Evolutionary conservation across 1,140 invertebrate species (phyloP), one percentile per base, ranked within the genome.

Genomic region (Theocolax elegans): DNA sequence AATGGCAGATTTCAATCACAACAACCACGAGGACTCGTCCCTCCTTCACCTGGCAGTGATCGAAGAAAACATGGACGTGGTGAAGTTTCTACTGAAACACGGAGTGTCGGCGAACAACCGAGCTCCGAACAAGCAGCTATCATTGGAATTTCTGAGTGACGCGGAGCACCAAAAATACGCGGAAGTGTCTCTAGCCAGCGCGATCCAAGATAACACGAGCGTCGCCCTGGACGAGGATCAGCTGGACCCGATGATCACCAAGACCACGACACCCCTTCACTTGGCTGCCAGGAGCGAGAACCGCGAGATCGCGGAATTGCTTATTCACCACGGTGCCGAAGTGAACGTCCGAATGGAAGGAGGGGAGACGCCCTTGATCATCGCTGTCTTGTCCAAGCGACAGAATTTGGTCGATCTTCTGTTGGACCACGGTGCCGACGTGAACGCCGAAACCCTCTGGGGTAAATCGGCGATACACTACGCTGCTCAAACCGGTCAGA

Each of bases 241-340:
- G 3, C 27, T 60, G n/a, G 66, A 63, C 2, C 17, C 6, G 0
- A 25, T 3, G 17, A 2, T 49, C 13, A 9, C 9, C 15, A 69
- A 69, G 19, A 53, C 58, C 0, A 46, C 58, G 1, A 62, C 58
- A 0, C 58, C 92, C 0, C 81, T 94, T 13, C 92, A 93, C 74
- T 89, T 93, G 79, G 92, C 92, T 15, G 89, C 90, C 44, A 86
- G 89, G 44, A 90, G 92, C 76, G 92, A 92, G 1, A 90, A 88
- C 76, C 81, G 91, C 27, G 87, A 89, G 58, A 87, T 93, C 2
- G 87, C 89, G 2, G 86, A 92, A 81, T 81, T 92, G 21, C 81
- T 96, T 40, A 73, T 95, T 38, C 86, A 90, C 56, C 87, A 88
- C 44, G 91, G 91, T 4, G 93, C 93, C 0, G 89, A 92, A 74